These are phyloP conservation scores for Dallia pectoralis DNA, from an alignment of 2,797 vertebrate species.

Conservation along the genomic window DNA sequence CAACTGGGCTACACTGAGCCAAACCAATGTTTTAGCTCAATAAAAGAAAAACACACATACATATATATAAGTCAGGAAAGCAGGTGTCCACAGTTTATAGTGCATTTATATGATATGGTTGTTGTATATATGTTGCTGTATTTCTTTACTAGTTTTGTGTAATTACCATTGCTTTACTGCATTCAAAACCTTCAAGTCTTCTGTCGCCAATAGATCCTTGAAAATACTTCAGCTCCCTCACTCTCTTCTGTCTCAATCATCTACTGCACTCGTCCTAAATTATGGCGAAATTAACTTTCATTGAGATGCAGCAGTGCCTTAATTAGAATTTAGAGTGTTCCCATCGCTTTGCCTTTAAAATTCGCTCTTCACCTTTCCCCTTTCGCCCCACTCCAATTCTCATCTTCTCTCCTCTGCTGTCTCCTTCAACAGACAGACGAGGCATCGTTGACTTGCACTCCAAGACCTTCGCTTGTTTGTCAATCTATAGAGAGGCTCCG, in stretches of 20 bases:
- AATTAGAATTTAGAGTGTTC: conserved; percentile 68
- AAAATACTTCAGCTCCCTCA: conserved; percentile 40
- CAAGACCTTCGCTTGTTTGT: conserved; percentile 58
- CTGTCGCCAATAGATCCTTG: conserved; percentile 55
- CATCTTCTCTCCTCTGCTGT: conserved; percentile 39
- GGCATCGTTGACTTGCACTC: conserved; percentile 72
- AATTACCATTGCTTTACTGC: conserved; percentile 13
- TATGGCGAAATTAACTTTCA: conserved; percentile 70
- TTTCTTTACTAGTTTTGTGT: background rate
- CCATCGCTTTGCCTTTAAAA: conserved; percentile 44
- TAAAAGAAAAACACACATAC: background rate
- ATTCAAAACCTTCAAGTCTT: conserved; percentile 50
- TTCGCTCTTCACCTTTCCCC: conserved; percentile 50
- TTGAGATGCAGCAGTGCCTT: conserved; percentile 66
- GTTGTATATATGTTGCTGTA: background rate
- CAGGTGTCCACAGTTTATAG: too few species aligned
- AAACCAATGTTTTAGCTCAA: background rate
- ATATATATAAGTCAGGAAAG: background rate
- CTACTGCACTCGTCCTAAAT: conserved; percentile 64
- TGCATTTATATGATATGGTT: too few species aligned
- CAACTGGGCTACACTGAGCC: too few species aligned
- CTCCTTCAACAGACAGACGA: conserved; percentile 51
- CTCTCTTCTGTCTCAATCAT: conserved; percentile 62
- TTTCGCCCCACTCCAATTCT: conserved; percentile 54
- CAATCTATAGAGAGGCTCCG: conserved; percentile 57